These are phyloP conservation scores for Myrmecophaga tridactyla DNA, from an alignment of 2,113 vertebrate genomes.

Conservation along the genomic window DNA sequence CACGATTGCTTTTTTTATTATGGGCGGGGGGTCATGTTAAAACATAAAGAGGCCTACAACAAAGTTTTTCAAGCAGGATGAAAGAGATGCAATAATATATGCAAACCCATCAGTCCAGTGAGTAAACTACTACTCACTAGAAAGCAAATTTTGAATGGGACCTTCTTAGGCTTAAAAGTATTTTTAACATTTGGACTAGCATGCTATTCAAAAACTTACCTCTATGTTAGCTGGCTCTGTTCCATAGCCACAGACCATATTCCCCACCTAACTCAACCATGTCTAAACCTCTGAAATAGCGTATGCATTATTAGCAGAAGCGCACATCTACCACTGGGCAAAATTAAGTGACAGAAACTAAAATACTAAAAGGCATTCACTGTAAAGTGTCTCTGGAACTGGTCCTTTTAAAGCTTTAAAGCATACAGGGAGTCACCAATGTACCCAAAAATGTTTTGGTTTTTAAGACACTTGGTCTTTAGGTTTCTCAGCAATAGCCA, in stretches of 20 bases:
- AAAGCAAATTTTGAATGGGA: constrained; percentile 1
- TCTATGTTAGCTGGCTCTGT: neutral
- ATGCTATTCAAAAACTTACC: constrained; percentile 21
- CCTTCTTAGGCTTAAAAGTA: neutral
- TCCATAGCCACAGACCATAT: neutral
- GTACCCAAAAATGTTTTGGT: neutral
- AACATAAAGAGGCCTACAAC: neutral
- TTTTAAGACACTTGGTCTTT: neutral
- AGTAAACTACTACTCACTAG: neutral
- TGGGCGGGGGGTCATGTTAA: neutral
- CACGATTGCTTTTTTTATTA: neutral
- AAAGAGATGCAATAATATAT: neutral
- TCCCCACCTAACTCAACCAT: neutral
- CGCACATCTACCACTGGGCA: neutral
- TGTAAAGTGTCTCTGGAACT: neutral
- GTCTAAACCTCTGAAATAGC: neutral
- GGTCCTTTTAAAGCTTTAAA: neutral
- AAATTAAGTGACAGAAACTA: constrained; percentile 32
- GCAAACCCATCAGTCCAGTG: neutral
- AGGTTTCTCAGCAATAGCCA: neutral
- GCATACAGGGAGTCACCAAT: neutral
- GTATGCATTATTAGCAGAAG: neutral
- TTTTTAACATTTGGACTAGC: neutral
- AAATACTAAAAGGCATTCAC: neutral
- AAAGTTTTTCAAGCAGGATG: constrained; percentile 3